Base-by-base conservation (phyloP, 2,113 vertebrate genomes). In the Microtus ochrogaster region DNA sequence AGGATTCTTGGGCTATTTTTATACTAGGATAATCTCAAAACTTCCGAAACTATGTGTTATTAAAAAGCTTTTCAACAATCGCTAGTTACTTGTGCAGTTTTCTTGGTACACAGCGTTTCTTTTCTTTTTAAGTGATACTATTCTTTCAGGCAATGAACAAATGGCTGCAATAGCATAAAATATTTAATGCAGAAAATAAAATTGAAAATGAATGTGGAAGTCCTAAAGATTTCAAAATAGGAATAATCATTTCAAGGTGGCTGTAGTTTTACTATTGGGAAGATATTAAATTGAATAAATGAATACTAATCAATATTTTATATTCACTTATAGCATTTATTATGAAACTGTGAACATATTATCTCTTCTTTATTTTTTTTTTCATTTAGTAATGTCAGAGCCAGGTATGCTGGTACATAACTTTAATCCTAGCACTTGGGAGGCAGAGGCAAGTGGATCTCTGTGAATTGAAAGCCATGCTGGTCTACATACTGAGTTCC, bases 41-140 rank as follows among this genome's bases (percentile, higher is more conserved):
- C 17, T 19, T 83, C 41, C 89, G n/a, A 79, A 94, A 93, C 28
- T 65, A 14, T 76, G 47, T 94, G 22, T 89, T 79, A 83, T 1
- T 96, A 77, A 85, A 89, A 96, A 26, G 52, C 28, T 33, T 90
- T 95, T 77, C 88, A 82, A 63, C 68, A 82, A 92, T 91, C 22
- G 70, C 81, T 44, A 86, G 52, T 55, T 96, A 89, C 33, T 91
- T 26, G 49, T 9, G 0, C 14, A 88, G 39, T 84, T 97, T 90
- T 95, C 24, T 58, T 88, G 44, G 90, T 86, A 93, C 28, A 82
- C 30, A 26, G 47, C 78, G 78, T 74, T n/a, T 95, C 73, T 85
- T 13, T 7, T 66, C 16, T 92, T 63, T 63, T 86, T 70, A 39
- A 72, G 41, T 41, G 24, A 78, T 26, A 68, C 84, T 81, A 74